Conservation (phyloP, 2,888 invertebrate species). For the Loripinus fragilis region DNA sequence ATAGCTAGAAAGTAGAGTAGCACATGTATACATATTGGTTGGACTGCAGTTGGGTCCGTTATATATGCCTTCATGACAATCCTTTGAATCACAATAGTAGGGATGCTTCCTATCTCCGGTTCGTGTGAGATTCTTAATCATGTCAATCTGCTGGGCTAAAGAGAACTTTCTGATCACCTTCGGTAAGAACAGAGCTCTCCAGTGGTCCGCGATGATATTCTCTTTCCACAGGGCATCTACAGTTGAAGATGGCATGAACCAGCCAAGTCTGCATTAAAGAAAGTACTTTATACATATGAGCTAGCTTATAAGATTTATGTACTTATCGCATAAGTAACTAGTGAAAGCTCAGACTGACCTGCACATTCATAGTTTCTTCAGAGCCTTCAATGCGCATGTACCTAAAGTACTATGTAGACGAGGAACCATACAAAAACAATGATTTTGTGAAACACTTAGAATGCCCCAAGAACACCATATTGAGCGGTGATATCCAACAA, state of each 20-base stretch:
- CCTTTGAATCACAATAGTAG: conserved; percentile 65
- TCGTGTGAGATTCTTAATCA: conserved; percentile 52
- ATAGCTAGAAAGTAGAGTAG: conserved; percentile 84
- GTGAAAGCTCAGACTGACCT: too few relatives aligned
- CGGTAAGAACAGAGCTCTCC: conserved; percentile 85
- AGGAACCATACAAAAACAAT: too few relatives aligned
- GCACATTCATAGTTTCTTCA: too few relatives aligned
- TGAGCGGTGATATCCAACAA: too few relatives aligned
- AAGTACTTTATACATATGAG: too few relatives aligned
- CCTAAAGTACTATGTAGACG: too few relatives aligned
- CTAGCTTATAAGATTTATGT: too few relatives aligned
- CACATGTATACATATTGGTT: conserved; percentile 79
- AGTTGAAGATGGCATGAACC: conserved; percentile 81
- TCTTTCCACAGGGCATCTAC: conserved; percentile 78
- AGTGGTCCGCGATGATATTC: conserved; percentile 84
- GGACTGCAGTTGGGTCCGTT: conserved; percentile 75
- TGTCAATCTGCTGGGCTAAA: conserved; percentile 62
- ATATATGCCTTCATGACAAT: conserved; percentile 86
- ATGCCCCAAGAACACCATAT: too few relatives aligned
- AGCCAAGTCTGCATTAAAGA: conserved; percentile 83
- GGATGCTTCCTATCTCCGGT: conserved; percentile 40
- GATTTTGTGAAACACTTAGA: too few relatives aligned
- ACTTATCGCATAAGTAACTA: too few relatives aligned
- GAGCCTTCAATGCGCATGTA: too few relatives aligned
- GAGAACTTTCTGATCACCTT: conserved; percentile 85